phyloP scores from a whole-genome alignment of 2,113 vertebrate genomes.

The Rallus limicola region DNA sequence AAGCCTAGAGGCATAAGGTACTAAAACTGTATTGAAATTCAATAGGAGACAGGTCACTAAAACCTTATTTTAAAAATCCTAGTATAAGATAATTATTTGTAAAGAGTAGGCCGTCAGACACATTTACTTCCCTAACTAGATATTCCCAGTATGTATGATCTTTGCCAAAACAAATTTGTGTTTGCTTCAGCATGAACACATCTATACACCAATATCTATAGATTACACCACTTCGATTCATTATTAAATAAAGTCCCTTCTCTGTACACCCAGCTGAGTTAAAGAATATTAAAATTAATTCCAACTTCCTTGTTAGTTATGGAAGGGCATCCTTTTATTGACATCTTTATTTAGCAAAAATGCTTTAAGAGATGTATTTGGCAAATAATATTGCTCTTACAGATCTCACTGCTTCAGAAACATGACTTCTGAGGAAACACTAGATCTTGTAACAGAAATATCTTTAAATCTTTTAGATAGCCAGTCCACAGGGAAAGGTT shows the following conservation, averaged over 20 bases:
- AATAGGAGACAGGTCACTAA: not conserved
- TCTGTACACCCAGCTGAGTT: not conserved
- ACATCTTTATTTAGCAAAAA: conserved; percentile 66
- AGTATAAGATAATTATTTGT: not conserved
- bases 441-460: conserved; percentile 86
- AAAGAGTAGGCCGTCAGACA: not conserved
- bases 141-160: not conserved
- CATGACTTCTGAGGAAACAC: conserved; percentile 80
- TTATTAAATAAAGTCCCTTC: conserved; percentile 14
- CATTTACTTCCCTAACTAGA: not conserved
- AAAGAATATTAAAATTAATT: conserved; percentile 24
- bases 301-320: not conserved
- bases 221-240: not conserved
- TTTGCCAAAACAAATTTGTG: conserved; percentile 37
- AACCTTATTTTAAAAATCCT: conserved; percentile 25
- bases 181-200: not conserved
- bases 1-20: not conserved
- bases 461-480: conserved; percentile 88
- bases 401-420: conserved; percentile 71
- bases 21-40: conserved; percentile 3
- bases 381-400: conserved; percentile 71
- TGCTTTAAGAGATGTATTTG: conserved; percentile 38
- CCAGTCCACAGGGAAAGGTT: conserved; percentile 85
- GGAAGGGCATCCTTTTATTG: conserved; percentile 18
- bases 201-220: not conserved